Percentiles rank a stretch among this genome's conserved stretches.
Conservation (phyloP, 2,797 vertebrate species). For the Phylloscopus collybita region DNA sequence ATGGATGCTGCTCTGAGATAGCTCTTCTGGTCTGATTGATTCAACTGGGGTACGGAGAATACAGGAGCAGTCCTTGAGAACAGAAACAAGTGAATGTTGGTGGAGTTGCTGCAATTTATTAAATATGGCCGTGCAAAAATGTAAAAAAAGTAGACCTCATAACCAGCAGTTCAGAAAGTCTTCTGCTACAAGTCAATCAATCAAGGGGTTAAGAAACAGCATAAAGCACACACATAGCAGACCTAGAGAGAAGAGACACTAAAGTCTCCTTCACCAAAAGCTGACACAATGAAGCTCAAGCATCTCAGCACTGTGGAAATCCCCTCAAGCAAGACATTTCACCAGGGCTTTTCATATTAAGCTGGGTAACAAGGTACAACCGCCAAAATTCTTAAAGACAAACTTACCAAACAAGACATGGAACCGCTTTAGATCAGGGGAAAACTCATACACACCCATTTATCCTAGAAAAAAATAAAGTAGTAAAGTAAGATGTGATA, state of each 20-base stretch:
- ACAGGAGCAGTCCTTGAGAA: slow-evolving; percentile 93
- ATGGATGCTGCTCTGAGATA: slow-evolving; percentile 86
- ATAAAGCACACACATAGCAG: not conserved
- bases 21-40: slow-evolving; percentile 89
- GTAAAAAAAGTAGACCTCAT: not conserved
- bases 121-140: not conserved
- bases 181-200: not conserved
- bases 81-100: slow-evolving; percentile 25
- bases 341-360: not conserved
- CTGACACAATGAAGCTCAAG: not conserved
- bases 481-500: slow-evolving; percentile 12
- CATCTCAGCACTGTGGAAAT: not conserved
- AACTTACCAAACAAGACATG: slow-evolving; percentile 98
- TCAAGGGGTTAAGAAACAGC: not conserved
- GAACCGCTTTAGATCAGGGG: slow-evolving; percentile 81
- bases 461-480: slow-evolving; percentile 72
- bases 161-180: not conserved
- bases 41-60: slow-evolving; percentile 93
- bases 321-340: not conserved
- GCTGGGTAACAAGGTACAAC: not conserved
- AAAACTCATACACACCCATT: slow-evolving; percentile 79
- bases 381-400: not conserved
- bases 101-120: not conserved
- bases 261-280: not conserved
- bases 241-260: not conserved